Percentiles rank a stretch among this genome's conserved stretches.
Conservation (phyloP, 2,113 vertebrate genomes). For the Monarcha castaneiventris region DNA sequence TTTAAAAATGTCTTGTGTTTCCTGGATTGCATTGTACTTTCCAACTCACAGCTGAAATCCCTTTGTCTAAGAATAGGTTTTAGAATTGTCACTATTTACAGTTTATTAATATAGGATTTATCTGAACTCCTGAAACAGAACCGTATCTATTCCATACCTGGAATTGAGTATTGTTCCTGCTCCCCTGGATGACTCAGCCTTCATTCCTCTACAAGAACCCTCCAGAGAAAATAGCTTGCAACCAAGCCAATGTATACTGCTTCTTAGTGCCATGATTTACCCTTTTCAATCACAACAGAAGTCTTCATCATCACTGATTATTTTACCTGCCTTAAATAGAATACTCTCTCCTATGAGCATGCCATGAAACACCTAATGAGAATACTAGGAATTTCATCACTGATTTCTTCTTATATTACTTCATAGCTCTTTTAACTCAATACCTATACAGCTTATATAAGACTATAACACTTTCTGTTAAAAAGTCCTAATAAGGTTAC, state of each 20-base stretch:
- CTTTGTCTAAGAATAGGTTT: neutral
- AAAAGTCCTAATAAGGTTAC: neutral
- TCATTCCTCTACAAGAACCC: neutral
- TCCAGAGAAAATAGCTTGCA: neutral
- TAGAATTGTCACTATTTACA: neutral
- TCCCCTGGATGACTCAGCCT: neutral
- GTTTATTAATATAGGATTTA: neutral
- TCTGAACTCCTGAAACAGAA: neutral
- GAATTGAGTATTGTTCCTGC: neutral
- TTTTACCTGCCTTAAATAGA: neutral
- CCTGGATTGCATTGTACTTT: neutral
- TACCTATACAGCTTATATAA: neutral
- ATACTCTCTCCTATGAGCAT: neutral
- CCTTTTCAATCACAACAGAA: neutral
- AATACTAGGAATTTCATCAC: neutral
- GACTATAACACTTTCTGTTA: neutral
- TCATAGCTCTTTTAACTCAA: neutral
- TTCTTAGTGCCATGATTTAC: neutral
- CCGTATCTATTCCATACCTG: rapidly evolving
- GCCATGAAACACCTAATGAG: neutral
- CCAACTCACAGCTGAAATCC: neutral
- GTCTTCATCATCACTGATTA: neutral
- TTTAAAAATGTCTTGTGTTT: neutral
- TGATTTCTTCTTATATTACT: neutral
- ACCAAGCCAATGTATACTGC: neutral